A percentile compares a stretch with the other conserved stretches of the same genome.
phyloP scores from a whole-genome alignment of 2,888 invertebrate species.

The Cantharis lateralis region DNA sequence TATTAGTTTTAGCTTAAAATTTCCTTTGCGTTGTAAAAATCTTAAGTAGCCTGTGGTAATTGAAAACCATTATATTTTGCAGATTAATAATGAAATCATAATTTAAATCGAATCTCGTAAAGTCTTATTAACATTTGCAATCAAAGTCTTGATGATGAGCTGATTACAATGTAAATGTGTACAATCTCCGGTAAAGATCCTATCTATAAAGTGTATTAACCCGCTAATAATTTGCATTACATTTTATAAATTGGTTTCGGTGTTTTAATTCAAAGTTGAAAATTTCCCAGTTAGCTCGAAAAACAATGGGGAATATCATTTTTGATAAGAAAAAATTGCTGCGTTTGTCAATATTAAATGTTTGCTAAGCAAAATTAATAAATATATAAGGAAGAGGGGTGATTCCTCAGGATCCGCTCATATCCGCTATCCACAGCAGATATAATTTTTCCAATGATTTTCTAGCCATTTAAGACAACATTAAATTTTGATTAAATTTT shows the following conservation, averaged over 20 bases:
- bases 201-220: background rate
- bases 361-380: background rate
- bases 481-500: background rate
- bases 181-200: constrained; percentile 18
- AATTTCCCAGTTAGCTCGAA: too few relatives aligned
- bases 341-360: background rate
- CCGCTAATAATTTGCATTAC: background rate
- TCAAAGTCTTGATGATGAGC: background rate
- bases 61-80: background rate
- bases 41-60: background rate
- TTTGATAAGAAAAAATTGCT: background rate
- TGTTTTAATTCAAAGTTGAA: background rate
- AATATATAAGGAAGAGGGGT: background rate
- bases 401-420: background rate
- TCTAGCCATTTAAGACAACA: background rate
- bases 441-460: background rate
- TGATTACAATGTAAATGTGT: constrained; percentile 9
- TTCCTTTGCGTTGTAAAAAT: background rate
- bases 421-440: background rate
- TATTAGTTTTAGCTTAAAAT: background rate
- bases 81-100: background rate
- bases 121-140: background rate
- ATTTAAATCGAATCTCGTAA: background rate
- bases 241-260: background rate
- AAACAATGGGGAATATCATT: background rate